phyloP scores from a whole-genome alignment of 2,888 invertebrate genomes.

The Hylaea fasciaria region DNA sequence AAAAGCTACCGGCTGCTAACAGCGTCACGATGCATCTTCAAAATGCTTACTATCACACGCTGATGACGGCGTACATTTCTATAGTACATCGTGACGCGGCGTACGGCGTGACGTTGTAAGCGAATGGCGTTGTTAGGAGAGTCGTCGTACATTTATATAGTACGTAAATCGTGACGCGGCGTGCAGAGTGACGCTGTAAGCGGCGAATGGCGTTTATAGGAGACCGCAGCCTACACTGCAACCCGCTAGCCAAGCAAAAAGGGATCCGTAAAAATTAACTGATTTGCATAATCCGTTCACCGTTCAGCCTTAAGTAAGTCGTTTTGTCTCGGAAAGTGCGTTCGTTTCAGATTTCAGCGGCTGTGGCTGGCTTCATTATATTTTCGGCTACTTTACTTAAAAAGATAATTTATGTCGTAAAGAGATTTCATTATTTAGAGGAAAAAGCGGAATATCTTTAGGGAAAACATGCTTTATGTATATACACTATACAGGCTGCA shows the following conservation, averaged over 20 bases:
- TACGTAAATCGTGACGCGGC: no score
- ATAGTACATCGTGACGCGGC: no score
- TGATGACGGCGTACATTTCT: no score
- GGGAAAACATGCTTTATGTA: no score
- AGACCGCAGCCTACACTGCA: constrained; percentile 1
- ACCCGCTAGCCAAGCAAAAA: constrained; percentile 9
- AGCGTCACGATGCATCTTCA: no score
- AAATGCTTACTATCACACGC: no score
- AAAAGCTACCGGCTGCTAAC: no score
- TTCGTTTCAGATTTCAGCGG: constrained; percentile 24
- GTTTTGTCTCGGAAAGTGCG: constrained; percentile 21
- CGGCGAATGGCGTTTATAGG: no score
- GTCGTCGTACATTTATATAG: no score
- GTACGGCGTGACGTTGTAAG: no score
- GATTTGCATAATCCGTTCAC: constrained; percentile 36
- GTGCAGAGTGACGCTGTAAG: no score
- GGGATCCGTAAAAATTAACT: constrained; percentile 16
- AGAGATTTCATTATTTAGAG: constrained; percentile 9
- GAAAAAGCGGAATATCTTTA: background rate
- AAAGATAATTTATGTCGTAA: constrained; percentile 1
- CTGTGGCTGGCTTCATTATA: constrained; percentile 35
- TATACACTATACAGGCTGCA: background rate
- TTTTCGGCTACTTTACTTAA: constrained; percentile 18
- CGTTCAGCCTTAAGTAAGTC: constrained; percentile 2
- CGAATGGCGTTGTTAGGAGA: no score